Base-by-base conservation (phyloP, 2,797 vertebrate genomes). In the Perdix hodgsoniae region DNA sequence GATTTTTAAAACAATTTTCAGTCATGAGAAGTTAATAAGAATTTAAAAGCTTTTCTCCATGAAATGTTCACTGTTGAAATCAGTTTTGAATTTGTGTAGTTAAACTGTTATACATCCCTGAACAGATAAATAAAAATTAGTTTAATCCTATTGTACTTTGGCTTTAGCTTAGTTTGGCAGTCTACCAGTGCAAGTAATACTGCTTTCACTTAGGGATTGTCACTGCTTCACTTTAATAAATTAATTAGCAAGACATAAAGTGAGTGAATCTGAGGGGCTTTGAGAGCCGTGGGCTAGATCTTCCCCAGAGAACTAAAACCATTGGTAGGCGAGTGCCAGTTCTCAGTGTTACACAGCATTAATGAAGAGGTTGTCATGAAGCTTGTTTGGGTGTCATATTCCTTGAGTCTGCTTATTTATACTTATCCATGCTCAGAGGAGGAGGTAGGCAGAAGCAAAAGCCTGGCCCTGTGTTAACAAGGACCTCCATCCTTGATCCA, bases 31-130 rank as follows among this genome's bases (percentile, higher is more conserved):
- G n/a, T 76, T 86, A 63, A 56, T 86, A 49, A 70, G 59, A 78
- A 90, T 40, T n/a, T 26, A 63, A 81, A 92, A 85, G 49, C 50
- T 93, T 57, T 83, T 64, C 72, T 61, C 33, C 66, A 44, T 70
- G 35, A 71, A 56, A 21, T 67, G 42, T 49, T 85, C 56, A 33
- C 45, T 78, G 26, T 18, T 80, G 79, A 75, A 92, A 83, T 70
- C 73, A 52, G 29, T 47, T 21, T 63, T 88, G 85, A 35, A 59
- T 78, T 81, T 96, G 56, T 65, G 70, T 74, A 23, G 57, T 77
- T 1, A 0, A 89, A 35, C 40, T 63, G 72, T 42, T 89, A 42
- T 69, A 63, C 61, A 91, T 49, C 69, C 37, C 84, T 87, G 65
- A 85, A 77, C 14, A 91, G 66, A 70, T 35, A 59, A 6, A 42